phyloP scores from a whole-genome alignment of 2,888 invertebrate species.

The Callyntrura sp. region DNA sequence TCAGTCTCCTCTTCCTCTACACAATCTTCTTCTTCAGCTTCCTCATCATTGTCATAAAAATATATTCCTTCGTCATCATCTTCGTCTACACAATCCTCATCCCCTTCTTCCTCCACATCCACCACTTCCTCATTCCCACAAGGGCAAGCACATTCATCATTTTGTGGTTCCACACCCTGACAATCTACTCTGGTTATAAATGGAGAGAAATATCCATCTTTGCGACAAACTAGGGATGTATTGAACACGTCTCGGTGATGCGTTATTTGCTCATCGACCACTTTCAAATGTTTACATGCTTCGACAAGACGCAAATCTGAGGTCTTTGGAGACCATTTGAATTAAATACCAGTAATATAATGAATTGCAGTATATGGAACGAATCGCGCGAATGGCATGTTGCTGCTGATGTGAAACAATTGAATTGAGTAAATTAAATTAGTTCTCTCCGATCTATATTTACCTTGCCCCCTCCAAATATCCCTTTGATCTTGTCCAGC shows the following conservation, averaged over 20 bases:
- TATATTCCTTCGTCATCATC: no score
- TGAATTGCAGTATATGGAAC: no score
- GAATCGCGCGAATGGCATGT: no score
- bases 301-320: slow-evolving; percentile 13
- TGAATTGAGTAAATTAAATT: no score
- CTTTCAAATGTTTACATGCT: slow-evolving; percentile 60
- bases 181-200: slow-evolving; percentile 71
- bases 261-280: slow-evolving; percentile 62
- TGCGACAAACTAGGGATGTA: slow-evolving; percentile 60
- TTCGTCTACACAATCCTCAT: slow-evolving; percentile 26
- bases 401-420: no score
- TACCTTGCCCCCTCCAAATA: slow-evolving; percentile 70
- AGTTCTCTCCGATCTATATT: no score
- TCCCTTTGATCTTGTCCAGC: slow-evolving; percentile 58
- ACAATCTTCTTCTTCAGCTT: not conserved
- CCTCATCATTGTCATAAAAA: not conserved
- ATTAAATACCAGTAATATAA: no score
- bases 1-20: slow-evolving; percentile 20
- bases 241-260: slow-evolving; percentile 77
- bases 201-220: slow-evolving; percentile 77
- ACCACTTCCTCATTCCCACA: slow-evolving; percentile 21
- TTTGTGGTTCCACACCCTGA: slow-evolving; percentile 35
- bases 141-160: not conserved
- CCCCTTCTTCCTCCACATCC: slow-evolving; percentile 30
- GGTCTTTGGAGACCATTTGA: no score